phyloP scores from a whole-genome alignment of 2,113 vertebrate genomes.

The Toxotes jaculatrix region DNA sequence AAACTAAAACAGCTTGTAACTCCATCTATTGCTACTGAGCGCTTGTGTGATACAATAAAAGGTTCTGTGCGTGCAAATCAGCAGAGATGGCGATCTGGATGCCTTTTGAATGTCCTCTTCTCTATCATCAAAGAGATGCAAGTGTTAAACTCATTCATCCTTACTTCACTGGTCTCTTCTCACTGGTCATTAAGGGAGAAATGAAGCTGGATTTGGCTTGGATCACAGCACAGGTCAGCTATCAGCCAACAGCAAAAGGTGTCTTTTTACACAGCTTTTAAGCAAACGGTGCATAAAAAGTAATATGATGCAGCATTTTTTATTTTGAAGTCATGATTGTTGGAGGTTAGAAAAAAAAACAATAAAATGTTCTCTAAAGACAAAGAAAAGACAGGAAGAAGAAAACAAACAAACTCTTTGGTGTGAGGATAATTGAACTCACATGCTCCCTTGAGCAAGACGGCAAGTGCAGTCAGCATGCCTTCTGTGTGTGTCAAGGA shows the following conservation, averaged over 20 bases:
- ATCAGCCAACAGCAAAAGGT: background rate
- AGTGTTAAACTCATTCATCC: background rate
- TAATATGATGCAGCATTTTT: slow-evolving; percentile 12
- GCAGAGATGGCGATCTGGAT: slow-evolving; percentile 11
- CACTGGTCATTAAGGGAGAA: background rate
- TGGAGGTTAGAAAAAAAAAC: slow-evolving; percentile 21
- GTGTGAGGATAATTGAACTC: slow-evolving; percentile 71
- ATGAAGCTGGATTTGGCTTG: background rate
- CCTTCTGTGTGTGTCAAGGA: background rate
- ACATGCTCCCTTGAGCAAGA: slow-evolving; percentile 60
- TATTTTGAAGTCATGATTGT: slow-evolving; percentile 6
- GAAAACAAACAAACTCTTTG: slow-evolving; percentile 53
- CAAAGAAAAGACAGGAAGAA: slow-evolving; percentile 31
- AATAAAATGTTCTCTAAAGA: slow-evolving; percentile 27
- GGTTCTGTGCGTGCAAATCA: background rate
- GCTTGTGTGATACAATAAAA: slow-evolving; percentile 21
- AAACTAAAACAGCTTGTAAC: too few relatives aligned
- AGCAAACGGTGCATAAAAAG: background rate
- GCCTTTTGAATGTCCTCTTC: slow-evolving; percentile 20
- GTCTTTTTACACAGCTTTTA: slow-evolving; percentile 9
- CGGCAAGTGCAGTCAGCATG: slow-evolving; percentile 49
- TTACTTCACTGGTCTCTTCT: background rate
- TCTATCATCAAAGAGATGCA: slow-evolving; percentile 6
- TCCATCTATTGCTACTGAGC: background rate
- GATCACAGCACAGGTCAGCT: slow-evolving; percentile 4